These are phyloP conservation scores for Malachius bipustulatus DNA, from an alignment of 2,888 invertebrate species.

Conservation along the genomic window DNA sequence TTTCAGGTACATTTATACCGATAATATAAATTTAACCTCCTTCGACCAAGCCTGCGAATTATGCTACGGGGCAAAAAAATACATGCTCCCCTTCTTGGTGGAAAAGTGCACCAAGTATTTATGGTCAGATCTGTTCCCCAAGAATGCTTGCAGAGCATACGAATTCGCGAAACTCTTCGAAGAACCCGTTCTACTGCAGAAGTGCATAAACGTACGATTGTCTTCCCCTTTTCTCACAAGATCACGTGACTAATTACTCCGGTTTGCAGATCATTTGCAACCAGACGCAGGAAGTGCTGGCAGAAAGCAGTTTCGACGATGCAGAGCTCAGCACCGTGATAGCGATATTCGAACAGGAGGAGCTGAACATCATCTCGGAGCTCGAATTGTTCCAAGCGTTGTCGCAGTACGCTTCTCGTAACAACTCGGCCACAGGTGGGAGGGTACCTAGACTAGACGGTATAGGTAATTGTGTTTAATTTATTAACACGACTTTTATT, in stretches of 20 bases:
- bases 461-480: slow-evolving; percentile 34
- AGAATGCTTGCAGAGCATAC: slow-evolving; percentile 74
- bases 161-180: slow-evolving; percentile 80
- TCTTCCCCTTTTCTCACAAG: background rate
- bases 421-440: slow-evolving; percentile 42
- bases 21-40: slow-evolving; percentile 64
- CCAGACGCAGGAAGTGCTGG: slow-evolving; percentile 63
- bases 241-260: background rate
- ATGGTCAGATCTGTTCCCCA: slow-evolving; percentile 69
- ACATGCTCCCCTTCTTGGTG: slow-evolving; percentile 73
- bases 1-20: slow-evolving; percentile 69
- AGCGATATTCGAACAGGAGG: slow-evolving; percentile 62
- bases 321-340: slow-evolving; percentile 63
- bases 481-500: slow-evolving; percentile 26
- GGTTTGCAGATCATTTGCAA: slow-evolving; percentile 55
- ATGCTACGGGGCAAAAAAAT: slow-evolving; percentile 81
- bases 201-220: slow-evolving; percentile 55
- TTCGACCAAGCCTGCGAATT: slow-evolving; percentile 80
- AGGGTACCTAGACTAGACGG: slow-evolving; percentile 37
- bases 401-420: slow-evolving; percentile 50
- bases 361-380: slow-evolving; percentile 62
- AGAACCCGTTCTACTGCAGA: slow-evolving; percentile 67
- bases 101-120: slow-evolving; percentile 72
- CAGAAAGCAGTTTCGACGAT: slow-evolving; percentile 65
- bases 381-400: slow-evolving; percentile 65